Conservation (phyloP, 1,140 invertebrate species). For the Drosophila ogumai region DNA sequence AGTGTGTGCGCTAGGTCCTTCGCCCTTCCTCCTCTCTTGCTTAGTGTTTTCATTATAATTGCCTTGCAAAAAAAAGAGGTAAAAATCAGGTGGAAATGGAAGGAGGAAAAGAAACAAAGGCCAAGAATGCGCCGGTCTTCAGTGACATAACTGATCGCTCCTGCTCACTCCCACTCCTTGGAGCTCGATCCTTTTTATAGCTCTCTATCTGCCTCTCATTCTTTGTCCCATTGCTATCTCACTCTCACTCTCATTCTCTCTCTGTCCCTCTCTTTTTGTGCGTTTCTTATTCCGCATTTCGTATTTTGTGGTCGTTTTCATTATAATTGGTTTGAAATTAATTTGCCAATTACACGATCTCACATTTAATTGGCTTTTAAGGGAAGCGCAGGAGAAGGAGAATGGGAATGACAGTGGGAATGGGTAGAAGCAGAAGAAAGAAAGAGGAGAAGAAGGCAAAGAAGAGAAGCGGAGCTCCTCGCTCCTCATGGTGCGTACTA, state of each 20-base stretch:
- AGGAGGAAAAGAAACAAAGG: slow-evolving; percentile 11
- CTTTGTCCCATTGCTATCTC: slow-evolving; percentile 15
- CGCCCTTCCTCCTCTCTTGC: slow-evolving; percentile 24
- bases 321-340: slow-evolving; percentile 85
- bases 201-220: background rate
- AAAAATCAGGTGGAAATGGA: slow-evolving; percentile 29
- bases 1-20: slow-evolving; percentile 52
- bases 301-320: slow-evolving; percentile 78
- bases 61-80: slow-evolving; percentile 43
- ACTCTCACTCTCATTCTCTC: slow-evolving; percentile 11
- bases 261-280: slow-evolving; percentile 9
- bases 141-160: slow-evolving; percentile 30
- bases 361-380: slow-evolving; percentile 84
- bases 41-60: slow-evolving; percentile 73
- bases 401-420: slow-evolving; percentile 4
- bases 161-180: slow-evolving; percentile 16
- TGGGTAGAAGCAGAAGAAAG: slow-evolving; percentile 6
- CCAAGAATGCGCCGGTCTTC: slow-evolving; percentile 15
- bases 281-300: slow-evolving; percentile 39
- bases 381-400: slow-evolving; percentile 36
- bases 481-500: slow-evolving; percentile 60
- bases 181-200: slow-evolving; percentile 7
- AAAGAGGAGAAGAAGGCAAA: slow-evolving; percentile 11
- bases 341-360: slow-evolving; percentile 85
- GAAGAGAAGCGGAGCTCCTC: background rate